Evolutionary conservation across 2,888 invertebrate genomes (phyloP).

Genomic region (Cryptophagus acutangulus): DNA sequence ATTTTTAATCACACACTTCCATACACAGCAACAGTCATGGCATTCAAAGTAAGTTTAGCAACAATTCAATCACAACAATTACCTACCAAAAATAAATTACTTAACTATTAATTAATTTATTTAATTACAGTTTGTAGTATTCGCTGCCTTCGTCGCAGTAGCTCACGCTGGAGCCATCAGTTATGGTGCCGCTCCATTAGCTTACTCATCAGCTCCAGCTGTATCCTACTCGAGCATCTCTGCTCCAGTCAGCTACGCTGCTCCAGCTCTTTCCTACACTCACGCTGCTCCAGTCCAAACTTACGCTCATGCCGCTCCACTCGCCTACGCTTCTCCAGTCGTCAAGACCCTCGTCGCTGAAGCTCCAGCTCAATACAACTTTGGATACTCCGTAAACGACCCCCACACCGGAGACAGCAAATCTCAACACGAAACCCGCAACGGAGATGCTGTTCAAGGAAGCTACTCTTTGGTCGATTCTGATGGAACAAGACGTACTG

Average conservation of each 20-base stretch:
- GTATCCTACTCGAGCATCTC: constrained; percentile 32
- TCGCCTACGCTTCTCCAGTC: constrained; percentile 30
- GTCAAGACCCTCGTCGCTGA: constrained; percentile 25
- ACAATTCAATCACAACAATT: too few species aligned
- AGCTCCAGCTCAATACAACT: constrained; percentile 34
- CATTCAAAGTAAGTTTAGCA: constrained; percentile 34
- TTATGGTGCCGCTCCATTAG: neutral
- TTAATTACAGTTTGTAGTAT: constrained; percentile 11
- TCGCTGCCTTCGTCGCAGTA: constrained; percentile 12
- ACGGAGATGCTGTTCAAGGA: constrained; percentile 47
- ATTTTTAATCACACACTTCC: too few species aligned
- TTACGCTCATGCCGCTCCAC: constrained; percentile 13
- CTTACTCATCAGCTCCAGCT: constrained; percentile 26
- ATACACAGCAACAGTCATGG: constrained; percentile 29
- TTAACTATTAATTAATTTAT: too few species aligned
- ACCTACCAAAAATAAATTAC: too few species aligned
- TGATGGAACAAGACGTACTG: constrained; percentile 51
- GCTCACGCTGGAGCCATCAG: constrained; percentile 7
- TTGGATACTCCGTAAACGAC: constrained; percentile 31
- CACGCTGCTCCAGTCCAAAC: constrained; percentile 23
- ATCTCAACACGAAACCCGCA: constrained; percentile 5
- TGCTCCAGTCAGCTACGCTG: constrained; percentile 18
- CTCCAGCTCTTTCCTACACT: constrained; percentile 15
- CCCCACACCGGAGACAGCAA: constrained; percentile 49
- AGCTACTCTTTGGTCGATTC: constrained; percentile 50